Evolutionary conservation across 2,888 invertebrate genomes (phyloP).

Genomic region (Lacanobia oleracea): DNA sequence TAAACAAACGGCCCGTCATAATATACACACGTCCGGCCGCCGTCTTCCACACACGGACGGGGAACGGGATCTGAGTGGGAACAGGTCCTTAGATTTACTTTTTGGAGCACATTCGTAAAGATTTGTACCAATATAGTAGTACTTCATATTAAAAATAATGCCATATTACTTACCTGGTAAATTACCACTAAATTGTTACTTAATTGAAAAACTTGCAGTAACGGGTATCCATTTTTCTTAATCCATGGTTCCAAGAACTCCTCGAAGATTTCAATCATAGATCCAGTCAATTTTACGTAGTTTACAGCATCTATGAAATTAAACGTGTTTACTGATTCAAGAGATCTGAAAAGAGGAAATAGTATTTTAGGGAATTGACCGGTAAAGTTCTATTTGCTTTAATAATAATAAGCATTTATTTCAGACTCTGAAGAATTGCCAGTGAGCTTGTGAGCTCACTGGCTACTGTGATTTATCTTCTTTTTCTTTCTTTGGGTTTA

Average conservation of each 20-base stretch:
- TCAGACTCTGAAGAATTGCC: too few species aligned
- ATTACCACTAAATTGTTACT: neutral
- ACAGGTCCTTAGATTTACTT: too few species aligned
- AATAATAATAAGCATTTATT: too few species aligned
- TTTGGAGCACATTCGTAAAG: neutral
- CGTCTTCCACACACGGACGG: too few species aligned
- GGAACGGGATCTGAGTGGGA: too few species aligned
- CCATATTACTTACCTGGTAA: slow-evolving; percentile 71
- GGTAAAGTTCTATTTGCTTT: too few species aligned
- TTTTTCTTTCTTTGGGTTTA: too few species aligned
- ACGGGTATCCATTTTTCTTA: slow-evolving; percentile 75
- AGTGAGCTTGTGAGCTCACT: too few species aligned
- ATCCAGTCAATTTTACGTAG: slow-evolving; percentile 51
- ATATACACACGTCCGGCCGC: too few species aligned
- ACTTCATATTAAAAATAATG: neutral
- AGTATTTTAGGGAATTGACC: neutral
- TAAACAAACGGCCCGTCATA: too few species aligned
- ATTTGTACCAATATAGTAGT: neutral
- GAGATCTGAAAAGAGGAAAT: slow-evolving; percentile 65
- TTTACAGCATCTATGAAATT: slow-evolving; percentile 78
- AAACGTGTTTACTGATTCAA: slow-evolving; percentile 71
- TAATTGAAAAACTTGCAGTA: neutral
- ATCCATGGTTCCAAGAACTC: slow-evolving; percentile 78
- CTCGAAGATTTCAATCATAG: slow-evolving; percentile 66
- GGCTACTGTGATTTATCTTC: too few species aligned